Evolutionary conservation across 2,113 vertebrate species (phyloP), one percentile per base, ranked within the genome.

Genomic region (Syngnathus typhle): DNA sequence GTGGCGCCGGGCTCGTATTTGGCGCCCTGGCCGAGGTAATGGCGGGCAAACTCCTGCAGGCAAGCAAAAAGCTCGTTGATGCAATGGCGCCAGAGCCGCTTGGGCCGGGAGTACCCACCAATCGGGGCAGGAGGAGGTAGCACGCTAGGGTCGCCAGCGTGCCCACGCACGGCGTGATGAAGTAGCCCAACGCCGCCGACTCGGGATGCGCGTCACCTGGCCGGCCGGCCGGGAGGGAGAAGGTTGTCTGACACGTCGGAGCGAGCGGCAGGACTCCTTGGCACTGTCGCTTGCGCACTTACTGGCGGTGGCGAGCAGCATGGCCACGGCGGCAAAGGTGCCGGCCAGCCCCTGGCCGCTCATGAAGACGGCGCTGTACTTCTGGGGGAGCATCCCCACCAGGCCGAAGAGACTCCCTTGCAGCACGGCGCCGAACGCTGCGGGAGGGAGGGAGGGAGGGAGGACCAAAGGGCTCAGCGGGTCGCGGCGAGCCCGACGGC

Each of bases 281-380:
- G 27, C 27, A 3, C 27, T 32, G 27, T 32, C 23, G 13, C 55
- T 49, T 69, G 72, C 64, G 59, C 36, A 84, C 94, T 94, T 81
- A 94, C 94, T 93, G 83, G 92, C 92, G 61, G 93, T 90, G 67
- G 93, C 89, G 3, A 92, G 36, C 68, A 95, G 75, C 94, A 95
- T 94, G 75, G 94, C 93, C 2, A 93, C 27, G 47, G 93, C 90
- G 0, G 94, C 94, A 0, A 95, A 95, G 47, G 91, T 93, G 27
- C 94, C 94, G 0, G 94, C 94, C 63, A 95, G 89, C 23, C 93
- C 93, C 74, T 94, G 94, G 64, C 93, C 94, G 0, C 94, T 95
- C 90, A 95, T 93, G 71, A 95, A 94, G 46, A 93, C 36, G 5
- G 91, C 84, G 79, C 91, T 95, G 90, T 93, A 96, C 72, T 75